These are phyloP conservation scores for Donacobius atricapilla DNA, from an alignment of 2,113 vertebrate genomes.

Conservation along the genomic window DNA sequence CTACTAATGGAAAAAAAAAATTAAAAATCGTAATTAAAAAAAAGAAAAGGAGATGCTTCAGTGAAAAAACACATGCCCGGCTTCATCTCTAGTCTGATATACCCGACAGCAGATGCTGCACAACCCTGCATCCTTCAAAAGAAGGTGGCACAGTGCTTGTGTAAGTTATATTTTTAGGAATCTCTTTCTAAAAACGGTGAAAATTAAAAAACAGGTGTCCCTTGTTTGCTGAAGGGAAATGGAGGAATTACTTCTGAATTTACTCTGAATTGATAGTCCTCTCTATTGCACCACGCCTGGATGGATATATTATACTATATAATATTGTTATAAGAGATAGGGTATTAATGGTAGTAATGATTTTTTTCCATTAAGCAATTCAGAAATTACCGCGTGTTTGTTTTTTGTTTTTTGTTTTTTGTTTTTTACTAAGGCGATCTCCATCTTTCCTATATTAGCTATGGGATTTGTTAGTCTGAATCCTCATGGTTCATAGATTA, in stretches of 20 bases:
- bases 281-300: neutral
- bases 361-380: neutral
- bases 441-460: neutral
- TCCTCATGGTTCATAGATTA: neutral
- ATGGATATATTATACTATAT: neutral
- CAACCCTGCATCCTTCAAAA: neutral
- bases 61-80: neutral
- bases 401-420: neutral
- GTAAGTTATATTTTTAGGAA: neutral
- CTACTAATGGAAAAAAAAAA: neutral
- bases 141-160: neutral
- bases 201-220: neutral
- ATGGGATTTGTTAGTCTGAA: neutral
- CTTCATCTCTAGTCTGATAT: neutral
- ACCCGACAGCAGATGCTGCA: neutral
- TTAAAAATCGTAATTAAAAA: neutral
- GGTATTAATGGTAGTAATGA: neutral
- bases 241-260: neutral
- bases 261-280: neutral
- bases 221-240: neutral
- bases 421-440: neutral
- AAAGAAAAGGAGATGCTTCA: rapidly evolving
- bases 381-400: neutral
- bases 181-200: neutral
- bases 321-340: neutral